Percentiles rank a stretch among this genome's conserved stretches.
Evolutionary conservation across 2,113 vertebrate genomes (phyloP).

Genomic region (Eptatretus burgeri): DNA sequence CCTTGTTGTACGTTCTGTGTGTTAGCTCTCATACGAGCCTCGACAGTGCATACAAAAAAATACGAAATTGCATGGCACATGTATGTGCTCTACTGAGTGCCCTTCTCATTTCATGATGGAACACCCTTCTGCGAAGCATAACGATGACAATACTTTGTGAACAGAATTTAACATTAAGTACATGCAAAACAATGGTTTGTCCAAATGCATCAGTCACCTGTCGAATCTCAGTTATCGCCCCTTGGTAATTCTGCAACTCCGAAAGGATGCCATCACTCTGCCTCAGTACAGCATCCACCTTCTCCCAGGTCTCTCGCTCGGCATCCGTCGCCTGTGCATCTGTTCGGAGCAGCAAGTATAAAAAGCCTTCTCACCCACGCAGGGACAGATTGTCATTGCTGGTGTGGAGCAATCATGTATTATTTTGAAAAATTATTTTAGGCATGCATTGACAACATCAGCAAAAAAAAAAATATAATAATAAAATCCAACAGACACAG

Average conservation of each 20-base stretch:
- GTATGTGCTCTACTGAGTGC: no score
- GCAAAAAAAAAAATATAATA: no score
- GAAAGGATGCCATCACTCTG: conserved; percentile 49
- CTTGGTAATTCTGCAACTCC: conserved; percentile 56
- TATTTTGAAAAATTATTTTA: not conserved
- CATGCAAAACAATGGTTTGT: no score
- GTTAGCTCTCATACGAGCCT: no score
- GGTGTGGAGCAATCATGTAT: not conserved
- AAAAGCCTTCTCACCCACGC: conserved; percentile 5
- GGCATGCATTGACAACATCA: not conserved
- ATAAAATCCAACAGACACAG: no score
- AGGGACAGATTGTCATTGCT: conserved; percentile 9
- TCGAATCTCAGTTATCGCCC: conserved; percentile 58
- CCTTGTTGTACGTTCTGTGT: no score
- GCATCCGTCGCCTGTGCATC: conserved; percentile 71
- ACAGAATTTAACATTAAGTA: no score
- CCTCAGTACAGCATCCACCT: conserved; percentile 59
- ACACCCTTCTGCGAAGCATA: no score
- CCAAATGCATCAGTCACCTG: conserved; percentile 21
- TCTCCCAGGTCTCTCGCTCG: conserved; percentile 60
- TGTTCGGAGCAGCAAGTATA: conserved; percentile 16
- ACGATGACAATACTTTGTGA: no score
- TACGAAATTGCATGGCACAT: no score
- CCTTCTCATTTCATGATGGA: no score
- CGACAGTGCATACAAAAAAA: no score